These are phyloP conservation scores for Acipenser ruthenus DNA, from an alignment of 2,797 vertebrate species.

Conservation along the genomic window DNA sequence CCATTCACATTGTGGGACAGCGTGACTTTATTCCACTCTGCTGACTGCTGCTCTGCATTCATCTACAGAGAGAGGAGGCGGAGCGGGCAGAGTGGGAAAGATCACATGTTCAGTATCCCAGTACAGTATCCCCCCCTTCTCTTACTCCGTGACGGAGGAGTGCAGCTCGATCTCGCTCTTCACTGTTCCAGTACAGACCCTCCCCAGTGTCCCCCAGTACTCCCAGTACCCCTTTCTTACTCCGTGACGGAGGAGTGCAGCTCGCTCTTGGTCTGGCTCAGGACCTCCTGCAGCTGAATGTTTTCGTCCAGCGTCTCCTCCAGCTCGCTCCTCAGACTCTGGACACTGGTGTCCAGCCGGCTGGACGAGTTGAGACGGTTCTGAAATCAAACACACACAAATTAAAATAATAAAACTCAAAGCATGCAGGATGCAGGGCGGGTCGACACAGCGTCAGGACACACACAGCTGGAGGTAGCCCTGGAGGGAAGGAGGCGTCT, in stretches of 20 bases:
- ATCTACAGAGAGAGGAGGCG: too few species aligned
- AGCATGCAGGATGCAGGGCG: too few species aligned
- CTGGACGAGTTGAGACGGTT: constrained; percentile 16
- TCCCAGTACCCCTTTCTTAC: constrained; percentile 36
- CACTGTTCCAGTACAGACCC: too few species aligned
- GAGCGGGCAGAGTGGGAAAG: too few species aligned
- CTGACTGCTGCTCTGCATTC: too few species aligned
- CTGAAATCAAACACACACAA: constrained; percentile 32
- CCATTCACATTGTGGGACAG: too few species aligned
- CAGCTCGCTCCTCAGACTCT: constrained; percentile 61
- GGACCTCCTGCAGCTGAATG: constrained; percentile 58
- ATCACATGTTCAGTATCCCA: too few species aligned
- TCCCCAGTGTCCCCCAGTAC: too few species aligned
- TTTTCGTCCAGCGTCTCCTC: constrained; percentile 72
- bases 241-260: constrained; percentile 70
- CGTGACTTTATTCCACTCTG: too few species aligned
- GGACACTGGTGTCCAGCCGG: constrained; percentile 41
- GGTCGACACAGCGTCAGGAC: too few species aligned
- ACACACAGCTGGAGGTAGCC: not conserved
- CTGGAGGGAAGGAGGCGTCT: not conserved
- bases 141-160: constrained; percentile 2
- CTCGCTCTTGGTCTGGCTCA: constrained; percentile 69
- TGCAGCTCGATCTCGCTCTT: too few species aligned
- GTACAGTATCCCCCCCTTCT: not conserved
- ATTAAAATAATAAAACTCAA: too few species aligned